Base-by-base conservation (phyloP, 2,888 invertebrate genomes). In the Morpho deidamia region DNA sequence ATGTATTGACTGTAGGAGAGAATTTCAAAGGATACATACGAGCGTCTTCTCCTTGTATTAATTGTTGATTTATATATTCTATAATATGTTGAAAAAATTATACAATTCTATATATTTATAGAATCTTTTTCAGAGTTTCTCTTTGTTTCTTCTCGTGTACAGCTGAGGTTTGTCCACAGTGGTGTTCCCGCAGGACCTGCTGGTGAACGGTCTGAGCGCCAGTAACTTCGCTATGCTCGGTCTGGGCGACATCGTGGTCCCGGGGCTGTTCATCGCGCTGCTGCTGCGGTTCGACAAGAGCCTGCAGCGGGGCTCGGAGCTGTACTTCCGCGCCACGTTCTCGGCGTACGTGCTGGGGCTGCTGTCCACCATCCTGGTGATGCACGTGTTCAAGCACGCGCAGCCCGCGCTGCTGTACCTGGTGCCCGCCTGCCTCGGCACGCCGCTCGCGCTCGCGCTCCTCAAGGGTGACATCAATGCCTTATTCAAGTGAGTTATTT, bases 161-260 rank as follows among this genome's bases (percentile, higher is more conserved):
- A 14, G 14, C 14, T 14, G 14, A 14, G 14, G 14, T 14, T 14
- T 14, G 14, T 14, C 14, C 14, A 14, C 91, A 95, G 95, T 99
- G 91, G 97, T 99, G 51, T 99, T 99, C 81, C 99, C 99, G 1
- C 99, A 99, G 92, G 99, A 99, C 84, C 88, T 99, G 53, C 90
- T 99, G 38, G 95, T 97, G 69, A 96, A 97, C 72, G 99, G 99
- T 0, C 81, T 99, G 52, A 92, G 91, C 64, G 97, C 96, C 1
- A 95, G 93, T 66, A 99, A 99, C 90, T 98, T 99, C 88, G 99
- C 99, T 10, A 99, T 99, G 99, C 89, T 99, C 50, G 99, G 99
- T 0, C 92, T 99, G 9, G 99, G 99, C 4, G 99, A 99, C 81
- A 99, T 99, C 70, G 99, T 99, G 35, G 97, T 99, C 64, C 99